Evolutionary conservation across 2,888 invertebrate species (phyloP), one percentile per base, ranked within the genome.

Genomic region (Cheilosia variabilis): DNA sequence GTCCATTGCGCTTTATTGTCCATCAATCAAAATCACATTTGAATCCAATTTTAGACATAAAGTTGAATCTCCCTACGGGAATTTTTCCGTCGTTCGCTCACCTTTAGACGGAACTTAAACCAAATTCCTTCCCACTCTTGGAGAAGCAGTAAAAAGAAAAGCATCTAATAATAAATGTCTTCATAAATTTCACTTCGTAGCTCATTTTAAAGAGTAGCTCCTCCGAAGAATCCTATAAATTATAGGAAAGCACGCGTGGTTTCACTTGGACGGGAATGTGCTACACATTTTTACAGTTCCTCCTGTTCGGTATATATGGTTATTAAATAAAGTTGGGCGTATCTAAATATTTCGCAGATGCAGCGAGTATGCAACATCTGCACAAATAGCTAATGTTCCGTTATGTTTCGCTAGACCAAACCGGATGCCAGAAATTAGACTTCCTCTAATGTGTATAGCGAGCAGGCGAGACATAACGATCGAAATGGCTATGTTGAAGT

Each of bases 351-450:
- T 76, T 77, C 22, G 75, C 84, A 79, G 75, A 83, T 73, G 78
- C 78, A 77, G 69, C 73, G 66, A 68, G 78, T 83, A 73, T 83
- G 63, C 78, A 84, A 73, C 83, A 84, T 84, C 79, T 84, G 83
- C 73, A 45, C 43, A 69, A 63, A 78, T 63, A 57, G 55, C 52
- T 37, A 37, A 69, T 77, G 72, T 66, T 82, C 45, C 47, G 53
- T 27, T 69, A 60, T 62, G 66, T 15, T 65, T 53, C 69, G 58
- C 79, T 63, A 84, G 84, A 83, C 79, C 65, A 50, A 58, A 57
- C 84, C 84, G 84, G 84, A 84, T 84, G 84, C 76, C 73, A 79
- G 73, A 68, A 73, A 79, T 83, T 78, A 83, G 79, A 78, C 72
- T 73, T 45, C 58, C 47, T 78, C 3, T 37, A 31, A 7, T 31